Evolutionary conservation across 2,888 invertebrate genomes (phyloP).

Genomic region (Drosophila eohydei): DNA sequence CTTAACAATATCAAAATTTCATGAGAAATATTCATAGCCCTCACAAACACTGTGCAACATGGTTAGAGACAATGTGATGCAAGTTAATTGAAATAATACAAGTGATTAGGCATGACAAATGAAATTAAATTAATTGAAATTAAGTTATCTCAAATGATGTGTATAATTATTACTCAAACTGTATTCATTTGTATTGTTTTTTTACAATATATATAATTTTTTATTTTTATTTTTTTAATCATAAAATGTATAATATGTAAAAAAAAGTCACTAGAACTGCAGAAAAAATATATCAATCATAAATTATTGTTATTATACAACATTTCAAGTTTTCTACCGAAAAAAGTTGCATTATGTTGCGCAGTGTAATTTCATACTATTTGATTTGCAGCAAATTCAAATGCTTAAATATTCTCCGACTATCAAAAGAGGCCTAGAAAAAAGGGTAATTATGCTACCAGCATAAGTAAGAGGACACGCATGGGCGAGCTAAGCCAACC

Average conservation of each 20-base stretch:
- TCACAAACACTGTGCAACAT: not conserved
- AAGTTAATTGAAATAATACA: too few relatives aligned
- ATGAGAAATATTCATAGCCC: not conserved
- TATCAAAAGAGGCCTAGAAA: not conserved
- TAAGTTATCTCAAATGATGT: too few relatives aligned
- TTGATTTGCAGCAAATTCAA: conserved; percentile 1
- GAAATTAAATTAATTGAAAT: too few relatives aligned
- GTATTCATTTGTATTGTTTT: too few relatives aligned
- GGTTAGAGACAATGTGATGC: not conserved
- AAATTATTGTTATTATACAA: not conserved
- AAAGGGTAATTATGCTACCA: conserved; percentile 1
- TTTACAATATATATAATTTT: too few relatives aligned
- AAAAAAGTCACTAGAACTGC: too few relatives aligned
- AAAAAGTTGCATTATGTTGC: not conserved
- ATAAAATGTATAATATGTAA: too few relatives aligned
- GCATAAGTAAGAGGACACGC: not conserved
- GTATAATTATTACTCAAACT: too few relatives aligned
- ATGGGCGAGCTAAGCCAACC: not conserved
- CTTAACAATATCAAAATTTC: conserved; percentile 1
- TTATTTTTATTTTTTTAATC: too few relatives aligned
- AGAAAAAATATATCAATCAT: not conserved
- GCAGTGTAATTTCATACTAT: not conserved
- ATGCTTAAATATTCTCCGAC: not conserved
- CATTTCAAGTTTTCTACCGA: not conserved
- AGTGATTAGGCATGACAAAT: too few relatives aligned